Conservation (phyloP, 2,797 vertebrate species). For the Bucorvus abyssinicus region DNA sequence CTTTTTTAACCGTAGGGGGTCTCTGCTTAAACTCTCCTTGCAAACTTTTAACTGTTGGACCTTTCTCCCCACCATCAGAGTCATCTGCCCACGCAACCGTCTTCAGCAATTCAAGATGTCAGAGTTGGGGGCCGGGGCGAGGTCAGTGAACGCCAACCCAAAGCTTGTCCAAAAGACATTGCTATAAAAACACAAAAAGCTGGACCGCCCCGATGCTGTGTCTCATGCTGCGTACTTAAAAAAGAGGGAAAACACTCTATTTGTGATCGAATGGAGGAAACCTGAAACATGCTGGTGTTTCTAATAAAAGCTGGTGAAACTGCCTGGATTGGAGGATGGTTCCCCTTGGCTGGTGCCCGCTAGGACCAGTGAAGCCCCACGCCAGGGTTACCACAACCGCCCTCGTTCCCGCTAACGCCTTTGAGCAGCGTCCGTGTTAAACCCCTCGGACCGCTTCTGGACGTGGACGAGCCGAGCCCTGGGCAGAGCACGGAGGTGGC, state of each 20-base stretch:
- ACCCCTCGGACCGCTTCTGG: neutral
- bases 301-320: conserved; percentile 79
- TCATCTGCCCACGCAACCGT: conserved; percentile 27
- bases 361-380: neutral
- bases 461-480: neutral
- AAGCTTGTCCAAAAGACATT: conserved; percentile 51
- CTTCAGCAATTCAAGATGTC: conserved; percentile 61
- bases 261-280: conserved; percentile 78
- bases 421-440: neutral
- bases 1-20: neutral
- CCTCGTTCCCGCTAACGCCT: neutral
- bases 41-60: conserved; percentile 10
- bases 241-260: conserved; percentile 70
- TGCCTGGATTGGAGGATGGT: conserved; percentile 73
- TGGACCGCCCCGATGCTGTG: conserved; percentile 66
- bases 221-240: conserved; percentile 74
- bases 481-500: neutral
- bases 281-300: conserved; percentile 79
- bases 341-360: conserved; percentile 63
- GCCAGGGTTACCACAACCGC: neutral
- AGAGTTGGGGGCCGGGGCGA: conserved; percentile 34
- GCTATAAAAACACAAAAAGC: conserved; percentile 33
- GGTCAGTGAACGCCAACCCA: conserved; percentile 47
- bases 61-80: conserved; percentile 13
- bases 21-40: conserved; percentile 29